A percentile compares a stretch with the other conserved stretches of the same genome.
Evolutionary conservation across 2,797 vertebrate species (phyloP).

Genomic region (Phyllotis vaccarum): DNA sequence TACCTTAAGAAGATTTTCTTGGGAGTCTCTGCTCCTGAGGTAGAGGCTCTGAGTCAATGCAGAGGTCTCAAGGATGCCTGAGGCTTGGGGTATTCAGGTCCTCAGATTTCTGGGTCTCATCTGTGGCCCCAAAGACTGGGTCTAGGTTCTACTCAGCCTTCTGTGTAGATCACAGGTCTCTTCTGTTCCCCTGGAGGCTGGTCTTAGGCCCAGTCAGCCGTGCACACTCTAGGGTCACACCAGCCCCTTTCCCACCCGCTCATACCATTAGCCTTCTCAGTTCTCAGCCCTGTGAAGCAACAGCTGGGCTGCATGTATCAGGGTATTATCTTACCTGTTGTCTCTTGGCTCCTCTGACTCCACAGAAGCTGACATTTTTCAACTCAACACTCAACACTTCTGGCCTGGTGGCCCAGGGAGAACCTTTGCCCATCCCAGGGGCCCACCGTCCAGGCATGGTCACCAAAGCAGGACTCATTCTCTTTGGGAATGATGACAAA

Average conservation of each 20-base stretch:
- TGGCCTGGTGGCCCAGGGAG: slow-evolving; percentile 83
- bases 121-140: neutral
- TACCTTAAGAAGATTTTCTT: neutral
- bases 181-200: neutral
- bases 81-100: neutral
- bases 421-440: slow-evolving; percentile 90
- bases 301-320: accelerated
- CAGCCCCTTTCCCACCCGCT: neutral
- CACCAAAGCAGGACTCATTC: slow-evolving; percentile 90
- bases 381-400: slow-evolving; percentile 89
- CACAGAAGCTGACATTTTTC: slow-evolving; percentile 92
- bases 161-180: neutral
- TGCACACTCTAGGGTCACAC: too few species aligned
- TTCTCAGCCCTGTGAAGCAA: neutral
- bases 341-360: neutral
- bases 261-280: accelerated
- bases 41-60: neutral
- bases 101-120: neutral
- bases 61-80: neutral
- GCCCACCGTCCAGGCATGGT: slow-evolving; percentile 89
- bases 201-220: neutral
- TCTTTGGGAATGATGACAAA: slow-evolving; percentile 92
- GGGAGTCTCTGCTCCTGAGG: neutral
- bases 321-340: neutral
- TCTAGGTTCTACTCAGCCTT: neutral